Conservation (phyloP, 30 jellyfish, hydroid and myxozoan genomes). For the Pseudorhiza aurosa region DNA sequence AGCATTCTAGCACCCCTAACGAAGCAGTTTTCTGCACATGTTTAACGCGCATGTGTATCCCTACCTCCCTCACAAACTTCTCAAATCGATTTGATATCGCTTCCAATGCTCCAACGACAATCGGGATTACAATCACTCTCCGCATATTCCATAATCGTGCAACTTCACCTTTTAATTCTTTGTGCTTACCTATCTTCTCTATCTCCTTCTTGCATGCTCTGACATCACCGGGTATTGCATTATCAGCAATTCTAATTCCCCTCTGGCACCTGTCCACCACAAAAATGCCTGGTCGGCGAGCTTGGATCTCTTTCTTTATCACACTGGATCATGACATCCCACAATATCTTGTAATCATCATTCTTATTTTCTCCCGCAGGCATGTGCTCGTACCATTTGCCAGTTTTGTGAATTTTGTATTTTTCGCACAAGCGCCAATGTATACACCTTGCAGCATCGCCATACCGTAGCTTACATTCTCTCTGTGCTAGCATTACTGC, state of each 20-base stretch:
- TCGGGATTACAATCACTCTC: neutral
- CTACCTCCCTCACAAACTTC: neutral
- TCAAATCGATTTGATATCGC: neutral
- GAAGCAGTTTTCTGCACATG: constrained; percentile 7
- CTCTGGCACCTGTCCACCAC: neutral
- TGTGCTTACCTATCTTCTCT: neutral
- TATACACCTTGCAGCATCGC: neutral
- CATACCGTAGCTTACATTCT: neutral
- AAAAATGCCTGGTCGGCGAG: neutral
- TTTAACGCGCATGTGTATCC: neutral
- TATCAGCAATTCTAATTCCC: neutral
- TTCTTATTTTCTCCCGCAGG: neutral
- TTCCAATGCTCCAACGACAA: neutral
- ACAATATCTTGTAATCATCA: neutral
- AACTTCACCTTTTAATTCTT: neutral
- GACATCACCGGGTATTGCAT: neutral
- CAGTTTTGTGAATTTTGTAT: neutral
- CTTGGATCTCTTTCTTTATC: neutral
- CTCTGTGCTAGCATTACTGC: neutral
- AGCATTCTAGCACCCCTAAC: neutral
- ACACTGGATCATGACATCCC: neutral
- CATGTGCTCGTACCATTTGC: neutral
- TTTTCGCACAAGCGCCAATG: neutral
- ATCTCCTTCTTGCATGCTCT: neutral
- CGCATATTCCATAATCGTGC: neutral